These are phyloP conservation scores for Mesorhabditis belari DNA, from an alignment of 2,888 invertebrate genomes.

Conservation along the genomic window DNA sequence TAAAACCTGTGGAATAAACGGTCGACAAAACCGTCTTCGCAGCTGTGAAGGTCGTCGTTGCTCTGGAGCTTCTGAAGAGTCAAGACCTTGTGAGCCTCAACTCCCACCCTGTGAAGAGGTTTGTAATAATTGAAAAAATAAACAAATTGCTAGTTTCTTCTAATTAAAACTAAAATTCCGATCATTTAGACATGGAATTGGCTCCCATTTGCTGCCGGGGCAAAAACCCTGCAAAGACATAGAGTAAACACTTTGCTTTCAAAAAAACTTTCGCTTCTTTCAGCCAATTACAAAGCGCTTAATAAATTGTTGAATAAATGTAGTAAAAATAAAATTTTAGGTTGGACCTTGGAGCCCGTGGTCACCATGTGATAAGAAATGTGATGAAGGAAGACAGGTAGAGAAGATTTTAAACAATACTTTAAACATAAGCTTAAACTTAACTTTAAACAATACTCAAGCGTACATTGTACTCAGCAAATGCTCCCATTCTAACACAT, in stretches of 20 bases:
- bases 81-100: constrained; percentile 25
- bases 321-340: no score
- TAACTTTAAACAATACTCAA: no score
- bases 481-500: no score
- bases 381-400: neutral
- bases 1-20: constrained; percentile 18
- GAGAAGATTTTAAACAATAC: neutral
- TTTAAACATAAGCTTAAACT: no score
- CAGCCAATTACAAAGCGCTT: neutral
- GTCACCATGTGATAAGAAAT: neutral
- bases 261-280: neutral
- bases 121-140: constrained; percentile 2
- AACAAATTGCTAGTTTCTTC: neutral
- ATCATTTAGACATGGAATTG: neutral
- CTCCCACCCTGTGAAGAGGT: constrained; percentile 30
- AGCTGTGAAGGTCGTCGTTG: constrained; percentile 5
- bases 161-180: neutral
- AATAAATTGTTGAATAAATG: no score
- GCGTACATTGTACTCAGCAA: no score
- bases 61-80: constrained; percentile 28
- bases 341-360: constrained; percentile 1
- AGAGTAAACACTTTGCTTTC: neutral
- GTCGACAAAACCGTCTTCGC: constrained; percentile 18
- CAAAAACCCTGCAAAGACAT: neutral
- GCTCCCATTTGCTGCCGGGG: neutral